Conservation (phyloP, 2,113 vertebrate species). For the Hyperopisus bebe region DNA sequence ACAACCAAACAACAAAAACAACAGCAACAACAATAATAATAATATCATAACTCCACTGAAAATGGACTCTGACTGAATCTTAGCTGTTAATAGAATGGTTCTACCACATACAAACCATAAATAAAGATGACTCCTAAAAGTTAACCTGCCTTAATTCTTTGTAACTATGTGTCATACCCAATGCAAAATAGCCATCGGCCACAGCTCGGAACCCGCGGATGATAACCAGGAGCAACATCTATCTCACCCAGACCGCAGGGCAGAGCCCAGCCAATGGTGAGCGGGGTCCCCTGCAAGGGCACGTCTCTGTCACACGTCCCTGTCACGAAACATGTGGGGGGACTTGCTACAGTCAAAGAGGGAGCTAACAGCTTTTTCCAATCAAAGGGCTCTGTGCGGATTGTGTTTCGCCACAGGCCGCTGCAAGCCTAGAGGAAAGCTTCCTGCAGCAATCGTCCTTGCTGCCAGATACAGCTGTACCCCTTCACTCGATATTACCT, state of each 20-base stretch:
- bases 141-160: background rate
- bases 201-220: background rate
- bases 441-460: background rate
- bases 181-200: background rate
- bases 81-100: background rate
- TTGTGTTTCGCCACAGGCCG: background rate
- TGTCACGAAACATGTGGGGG: background rate
- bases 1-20: background rate
- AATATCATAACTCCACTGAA: background rate
- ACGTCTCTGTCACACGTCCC: background rate
- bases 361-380: background rate
- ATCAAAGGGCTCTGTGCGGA: background rate
- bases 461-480: background rate
- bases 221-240: background rate
- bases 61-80: background rate
- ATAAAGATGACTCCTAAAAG: background rate
- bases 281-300: background rate
- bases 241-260: background rate
- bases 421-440: background rate
- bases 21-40: background rate
- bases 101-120: background rate
- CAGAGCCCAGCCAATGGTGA: conserved; percentile 15
- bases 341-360: background rate
- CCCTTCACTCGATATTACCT: background rate
- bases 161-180: background rate